These are phyloP conservation scores for Cenopis cana DNA, from an alignment of 2,888 invertebrate genomes.

Conservation along the genomic window DNA sequence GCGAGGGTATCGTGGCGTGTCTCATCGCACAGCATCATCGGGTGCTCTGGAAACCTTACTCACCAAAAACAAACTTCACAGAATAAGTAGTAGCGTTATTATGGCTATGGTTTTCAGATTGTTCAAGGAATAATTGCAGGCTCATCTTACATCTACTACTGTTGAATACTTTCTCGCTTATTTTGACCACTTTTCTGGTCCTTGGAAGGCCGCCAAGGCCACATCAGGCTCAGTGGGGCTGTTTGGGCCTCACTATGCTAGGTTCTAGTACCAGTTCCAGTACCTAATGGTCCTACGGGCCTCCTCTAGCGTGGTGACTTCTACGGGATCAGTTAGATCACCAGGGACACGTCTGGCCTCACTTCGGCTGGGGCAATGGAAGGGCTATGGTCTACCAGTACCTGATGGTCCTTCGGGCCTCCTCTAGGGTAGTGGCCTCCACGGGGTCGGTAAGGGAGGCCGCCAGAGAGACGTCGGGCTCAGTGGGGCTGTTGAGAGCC, in stretches of 20 bases:
- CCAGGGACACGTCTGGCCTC: slow-evolving; percentile 78
- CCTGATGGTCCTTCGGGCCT: slow-evolving; percentile 88
- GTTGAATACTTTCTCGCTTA: too few relatives aligned
- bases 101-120: too few relatives aligned
- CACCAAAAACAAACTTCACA: neutral
- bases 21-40: too few relatives aligned
- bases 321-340: slow-evolving; percentile 83
- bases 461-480: slow-evolving; percentile 82
- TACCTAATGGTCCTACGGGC: slow-evolving; percentile 57
- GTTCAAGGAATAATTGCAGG: too few relatives aligned
- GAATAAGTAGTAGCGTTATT: neutral
- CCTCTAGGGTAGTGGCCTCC: slow-evolving; percentile 88
- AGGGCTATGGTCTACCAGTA: slow-evolving; percentile 51
- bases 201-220: too few relatives aligned
- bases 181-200: too few relatives aligned
- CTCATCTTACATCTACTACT: too few relatives aligned
- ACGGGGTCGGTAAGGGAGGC: slow-evolving; percentile 83
- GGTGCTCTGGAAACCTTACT: neutral
- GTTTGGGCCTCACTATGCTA: too few relatives aligned
- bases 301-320: slow-evolving; percentile 87
- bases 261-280: too few relatives aligned
- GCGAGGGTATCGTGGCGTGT: too few relatives aligned
- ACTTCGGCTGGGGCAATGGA: neutral
- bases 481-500: slow-evolving; percentile 83
- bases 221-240: too few relatives aligned